Conservation (phyloP, 2,797 vertebrate genomes). For the Heterohyrax brucei region DNA sequence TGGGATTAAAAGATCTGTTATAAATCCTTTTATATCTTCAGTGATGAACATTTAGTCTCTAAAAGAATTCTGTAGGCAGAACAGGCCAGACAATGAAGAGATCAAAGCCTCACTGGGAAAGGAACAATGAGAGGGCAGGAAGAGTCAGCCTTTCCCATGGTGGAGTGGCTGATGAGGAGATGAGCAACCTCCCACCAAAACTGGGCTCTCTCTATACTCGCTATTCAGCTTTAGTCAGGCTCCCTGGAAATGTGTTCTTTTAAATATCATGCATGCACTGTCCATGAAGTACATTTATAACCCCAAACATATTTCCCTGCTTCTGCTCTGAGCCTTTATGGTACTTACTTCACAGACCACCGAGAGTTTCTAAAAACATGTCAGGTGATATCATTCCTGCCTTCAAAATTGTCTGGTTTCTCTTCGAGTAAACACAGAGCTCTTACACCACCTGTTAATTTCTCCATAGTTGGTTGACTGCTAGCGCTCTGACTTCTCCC, state of each 20-base stretch:
- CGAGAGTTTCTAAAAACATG: background rate
- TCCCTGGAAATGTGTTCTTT: background rate
- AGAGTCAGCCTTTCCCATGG: background rate
- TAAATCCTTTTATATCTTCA: background rate
- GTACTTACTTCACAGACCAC: background rate
- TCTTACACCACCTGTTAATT: background rate
- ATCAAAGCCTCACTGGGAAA: background rate
- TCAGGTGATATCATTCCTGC: background rate
- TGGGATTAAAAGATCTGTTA: background rate
- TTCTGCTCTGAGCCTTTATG: background rate
- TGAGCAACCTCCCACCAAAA: background rate
- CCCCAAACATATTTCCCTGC: background rate
- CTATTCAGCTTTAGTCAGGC: background rate
- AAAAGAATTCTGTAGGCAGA: background rate
- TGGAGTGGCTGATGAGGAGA: background rate
- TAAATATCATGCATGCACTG: background rate
- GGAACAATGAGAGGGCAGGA: background rate
- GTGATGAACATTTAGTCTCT: background rate
- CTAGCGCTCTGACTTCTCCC: background rate
- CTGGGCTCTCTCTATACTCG: background rate
- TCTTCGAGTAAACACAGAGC: background rate
- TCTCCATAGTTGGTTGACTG: background rate
- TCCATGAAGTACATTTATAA: background rate
- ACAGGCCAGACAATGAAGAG: background rate
- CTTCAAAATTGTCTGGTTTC: background rate